Base-by-base conservation (phyloP, 1,140 invertebrate genomes). In the Melanaphis sacchari region DNA sequence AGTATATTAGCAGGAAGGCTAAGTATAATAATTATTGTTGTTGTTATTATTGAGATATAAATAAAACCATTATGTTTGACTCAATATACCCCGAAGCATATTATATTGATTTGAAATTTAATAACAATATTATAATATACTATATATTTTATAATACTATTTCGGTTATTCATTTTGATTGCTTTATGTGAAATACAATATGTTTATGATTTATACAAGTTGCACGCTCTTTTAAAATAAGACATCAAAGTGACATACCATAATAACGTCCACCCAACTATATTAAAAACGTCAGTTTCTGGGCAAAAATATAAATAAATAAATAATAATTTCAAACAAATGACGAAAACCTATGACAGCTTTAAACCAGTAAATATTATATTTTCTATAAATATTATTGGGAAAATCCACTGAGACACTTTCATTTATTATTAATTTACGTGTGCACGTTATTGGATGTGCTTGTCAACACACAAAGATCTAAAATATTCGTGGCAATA, bases 391-490 rank as follows among this genome's bases (percentile, higher is more conserved):
- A 49, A 88, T 89, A 89, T 52, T 38, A 38, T 49, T 52, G 2
- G 46, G 46, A 89, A 52, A 52, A n/a, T 52, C 38, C 21, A 38
- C 46, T 11, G 87, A 52, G 46, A 89, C 85, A 46, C 43, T 89
- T 89, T 89, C 36, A 2, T 89, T 52, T 52, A 89, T 89, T 52
- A 89, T 89, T 89, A 52, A n/a, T 52, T 89, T 36, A 52, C n/a
- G 46, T 52, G 46, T 15, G n/a, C 31, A 22, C 31, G n/a, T 88
- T 18, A 46, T 88, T 88, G 43, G 41, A 11, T 22, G 36, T 36
- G 11, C 46, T 52, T 46, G 87, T 89, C 46, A 52, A 49, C 31
- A n/a, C 3, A 49, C 41, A 88, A 89, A 49, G 21, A 52, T n/a
- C 46, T 36, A 89, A 82, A 38, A 89, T 89, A 89, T 89, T 49